Base-by-base conservation (phyloP, 2,797 vertebrate species). In the Borostomias antarcticus region DNA sequence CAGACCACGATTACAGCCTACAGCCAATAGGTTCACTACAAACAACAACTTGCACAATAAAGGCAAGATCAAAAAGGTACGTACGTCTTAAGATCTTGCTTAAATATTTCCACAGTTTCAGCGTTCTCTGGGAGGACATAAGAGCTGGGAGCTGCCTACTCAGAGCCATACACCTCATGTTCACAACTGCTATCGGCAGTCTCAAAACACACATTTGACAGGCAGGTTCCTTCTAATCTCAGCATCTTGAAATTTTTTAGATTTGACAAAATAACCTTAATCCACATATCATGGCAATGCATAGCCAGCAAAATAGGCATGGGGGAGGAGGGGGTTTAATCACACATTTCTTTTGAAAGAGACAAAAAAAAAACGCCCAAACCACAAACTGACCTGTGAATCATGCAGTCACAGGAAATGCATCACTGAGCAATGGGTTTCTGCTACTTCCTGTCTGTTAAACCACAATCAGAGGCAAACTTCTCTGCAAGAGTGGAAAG, bases 381-480 rank as follows among this genome's bases (percentile, higher is more conserved):
- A 53, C 82, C 78, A 86, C 82, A 89, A 87, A 91, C 76, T 93
- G 92, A 93, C 92, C 92, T 90, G 89, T 89, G 86, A 91, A 83
- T 85, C 62, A 79, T 82, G 85, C 78, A 61, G 70, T 89, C 72
- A 86, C 90, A 93, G 90, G 90, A 93, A 93, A 83, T 86, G 86
- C 88, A 89, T 91, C 90, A 90, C 86, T 81, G 77, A 90, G 74
- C 86, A 82, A 85, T 76, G 75, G 84, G 77, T 90, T 91, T 91
- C 82, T 89, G 88, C 83, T 87, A 82, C 87, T 93, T 93, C 93
- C 92, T 94, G 92, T 91, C 93, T 93, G 92, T 94, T 93, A 91
- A 88, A 94, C 92, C 93, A 93, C 93, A 93, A 66, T 87, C 74
- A 90, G 78, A 82, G 76, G 75, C 89, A 85, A 86, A 88, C 78